A percentile compares a stretch with the other conserved stretches of the same genome.
Conservation (phyloP, 2,113 vertebrate genomes). For the Gymnocephalus cernua region DNA sequence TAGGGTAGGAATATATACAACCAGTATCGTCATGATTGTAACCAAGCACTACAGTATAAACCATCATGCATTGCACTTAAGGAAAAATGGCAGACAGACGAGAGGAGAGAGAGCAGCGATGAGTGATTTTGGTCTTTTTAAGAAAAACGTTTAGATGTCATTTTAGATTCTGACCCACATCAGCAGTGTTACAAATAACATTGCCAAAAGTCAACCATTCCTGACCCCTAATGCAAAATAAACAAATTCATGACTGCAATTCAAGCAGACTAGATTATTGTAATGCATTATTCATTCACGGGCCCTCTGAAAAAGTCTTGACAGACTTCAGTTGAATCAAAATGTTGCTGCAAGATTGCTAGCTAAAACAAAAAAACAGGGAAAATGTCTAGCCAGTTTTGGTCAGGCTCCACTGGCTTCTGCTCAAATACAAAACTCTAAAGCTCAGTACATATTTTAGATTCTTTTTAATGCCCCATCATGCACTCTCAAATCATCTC, state of each 20-base stretch:
- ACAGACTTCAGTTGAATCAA: constrained; percentile 21
- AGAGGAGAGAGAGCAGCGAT: too few species aligned
- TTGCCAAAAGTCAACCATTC: not conserved
- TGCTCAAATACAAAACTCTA: not conserved
- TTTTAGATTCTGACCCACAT: constrained; percentile 3
- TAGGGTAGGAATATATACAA: too few species aligned
- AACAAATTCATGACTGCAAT: constrained; percentile 8
- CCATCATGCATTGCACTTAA: too few species aligned
- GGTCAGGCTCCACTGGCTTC: not conserved
- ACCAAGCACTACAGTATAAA: too few species aligned
- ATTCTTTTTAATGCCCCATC: constrained; percentile 11
- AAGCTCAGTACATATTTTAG: not conserved
- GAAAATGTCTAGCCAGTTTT: not conserved
- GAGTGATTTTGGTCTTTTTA: too few species aligned
- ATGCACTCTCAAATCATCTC: constrained; percentile 1
- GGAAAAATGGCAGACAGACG: too few species aligned
- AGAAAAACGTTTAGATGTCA: not conserved
- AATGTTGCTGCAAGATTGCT: not conserved
- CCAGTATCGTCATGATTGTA: too few species aligned
- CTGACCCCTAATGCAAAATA: not conserved
- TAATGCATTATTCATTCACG: constrained; percentile 32
- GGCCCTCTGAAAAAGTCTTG: not conserved
- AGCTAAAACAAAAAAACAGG: constrained; percentile 10
- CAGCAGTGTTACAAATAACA: not conserved
- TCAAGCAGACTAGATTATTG: not conserved